Evolutionary conservation across 1,140 invertebrate species (phyloP).

Genomic region (Tetramorium simillimum): DNA sequence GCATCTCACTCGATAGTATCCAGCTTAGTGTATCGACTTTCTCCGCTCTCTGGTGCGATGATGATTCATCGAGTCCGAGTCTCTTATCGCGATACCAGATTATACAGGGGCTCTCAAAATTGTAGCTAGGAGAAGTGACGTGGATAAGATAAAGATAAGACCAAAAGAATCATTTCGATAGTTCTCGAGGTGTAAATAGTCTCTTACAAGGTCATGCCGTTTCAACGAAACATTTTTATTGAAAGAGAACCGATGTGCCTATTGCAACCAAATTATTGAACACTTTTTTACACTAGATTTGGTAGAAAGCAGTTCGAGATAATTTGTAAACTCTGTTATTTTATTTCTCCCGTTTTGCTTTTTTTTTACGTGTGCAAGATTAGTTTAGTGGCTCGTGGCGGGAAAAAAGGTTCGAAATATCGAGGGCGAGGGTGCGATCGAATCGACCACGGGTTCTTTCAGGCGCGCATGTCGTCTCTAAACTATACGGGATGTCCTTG

Average conservation of each 20-base stretch:
- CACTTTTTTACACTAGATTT: neutral
- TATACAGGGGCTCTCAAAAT: neutral
- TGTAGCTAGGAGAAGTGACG: neutral
- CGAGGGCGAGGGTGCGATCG: slow-evolving; percentile 47
- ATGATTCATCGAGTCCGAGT: slow-evolving; percentile 29
- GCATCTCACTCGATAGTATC: neutral
- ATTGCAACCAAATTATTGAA: neutral
- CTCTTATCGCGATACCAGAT: slow-evolving; percentile 29
- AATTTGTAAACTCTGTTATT: neutral
- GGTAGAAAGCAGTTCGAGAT: neutral
- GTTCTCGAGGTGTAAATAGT: neutral
- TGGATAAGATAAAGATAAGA: slow-evolving; percentile 8
- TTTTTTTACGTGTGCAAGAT: neutral
- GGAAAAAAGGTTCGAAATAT: slow-evolving; percentile 52
- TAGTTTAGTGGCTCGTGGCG: neutral
- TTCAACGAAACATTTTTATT: neutral
- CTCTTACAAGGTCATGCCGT: neutral
- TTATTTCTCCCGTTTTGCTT: neutral
- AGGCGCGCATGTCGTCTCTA: slow-evolving; percentile 51
- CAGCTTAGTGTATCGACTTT: slow-evolving; percentile 7
- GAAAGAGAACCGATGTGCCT: neutral
- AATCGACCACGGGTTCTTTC: slow-evolving; percentile 50
- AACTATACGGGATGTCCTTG: slow-evolving; percentile 61
- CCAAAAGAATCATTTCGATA: neutral
- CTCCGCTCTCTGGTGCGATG: slow-evolving; percentile 21